These are phyloP conservation scores for Melitaea athalia DNA, from an alignment of 2,888 invertebrate species.

Conservation along the genomic window DNA sequence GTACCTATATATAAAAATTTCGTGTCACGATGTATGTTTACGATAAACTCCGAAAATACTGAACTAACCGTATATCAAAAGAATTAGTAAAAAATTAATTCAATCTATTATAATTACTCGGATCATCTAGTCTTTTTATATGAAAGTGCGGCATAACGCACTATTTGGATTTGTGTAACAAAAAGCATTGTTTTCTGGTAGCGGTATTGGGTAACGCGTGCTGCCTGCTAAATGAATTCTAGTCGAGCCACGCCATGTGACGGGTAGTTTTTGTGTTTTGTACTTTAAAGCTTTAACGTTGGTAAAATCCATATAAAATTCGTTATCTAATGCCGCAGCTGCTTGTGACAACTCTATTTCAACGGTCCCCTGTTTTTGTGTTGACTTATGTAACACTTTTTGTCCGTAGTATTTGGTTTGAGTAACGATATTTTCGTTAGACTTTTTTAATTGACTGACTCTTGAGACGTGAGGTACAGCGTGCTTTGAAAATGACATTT, in stretches of 20 bases:
- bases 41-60: too few relatives aligned
- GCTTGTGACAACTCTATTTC: constrained; percentile 24
- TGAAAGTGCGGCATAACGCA: constrained; percentile 52
- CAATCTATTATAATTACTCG: too few relatives aligned
- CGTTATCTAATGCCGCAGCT: constrained; percentile 23
- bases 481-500: background rate
- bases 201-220: constrained; percentile 53
- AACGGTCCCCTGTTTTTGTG: background rate
- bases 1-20: too few relatives aligned
- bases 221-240: constrained; percentile 54
- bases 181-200: constrained; percentile 60
- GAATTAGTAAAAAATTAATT: too few relatives aligned
- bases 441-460: background rate
- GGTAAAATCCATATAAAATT: constrained; percentile 10
- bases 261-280: background rate
- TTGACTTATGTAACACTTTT: background rate
- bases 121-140: constrained; percentile 37
- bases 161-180: constrained; percentile 58
- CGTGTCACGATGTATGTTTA: too few relatives aligned
- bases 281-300: background rate
- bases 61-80: too few relatives aligned
- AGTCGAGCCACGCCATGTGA: constrained; percentile 39
- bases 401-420: background rate
- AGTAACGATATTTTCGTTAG: background rate
- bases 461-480: background rate